A percentile compares a stretch with the other conserved stretches of the same genome.
Conservation (phyloP, 1,140 invertebrate species). For the Drosophila truncata region DNA sequence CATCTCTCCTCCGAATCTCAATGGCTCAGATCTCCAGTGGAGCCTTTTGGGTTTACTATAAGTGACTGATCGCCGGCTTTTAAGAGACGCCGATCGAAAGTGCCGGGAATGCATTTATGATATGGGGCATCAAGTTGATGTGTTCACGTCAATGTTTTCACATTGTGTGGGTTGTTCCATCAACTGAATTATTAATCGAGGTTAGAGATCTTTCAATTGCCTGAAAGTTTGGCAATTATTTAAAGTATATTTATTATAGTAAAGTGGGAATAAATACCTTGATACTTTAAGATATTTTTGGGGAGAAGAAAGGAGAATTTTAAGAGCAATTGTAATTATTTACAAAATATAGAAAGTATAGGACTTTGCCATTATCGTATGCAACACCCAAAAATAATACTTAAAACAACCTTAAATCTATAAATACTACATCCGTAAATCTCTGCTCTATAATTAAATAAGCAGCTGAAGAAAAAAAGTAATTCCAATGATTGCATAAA, state of each 20-base stretch:
- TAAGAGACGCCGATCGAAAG: slow-evolving; percentile 51
- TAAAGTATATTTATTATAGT: neutral
- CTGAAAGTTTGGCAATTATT: slow-evolving; percentile 19
- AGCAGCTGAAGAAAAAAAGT: neutral
- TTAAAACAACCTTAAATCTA: neutral
- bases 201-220: slow-evolving; percentile 11
- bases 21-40: slow-evolving; percentile 7
- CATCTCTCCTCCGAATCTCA: slow-evolving; percentile 16
- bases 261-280: neutral
- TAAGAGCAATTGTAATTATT: neutral
- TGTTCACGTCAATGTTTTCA: slow-evolving; percentile 32
- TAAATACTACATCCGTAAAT: neutral
- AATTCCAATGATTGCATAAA: slow-evolving; percentile 1
- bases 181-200: slow-evolving; percentile 2
- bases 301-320: neutral
- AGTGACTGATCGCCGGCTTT: slow-evolving; percentile 45
- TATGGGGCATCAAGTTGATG: slow-evolving; percentile 27
- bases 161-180: slow-evolving; percentile 27
- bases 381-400: no score
- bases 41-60: slow-evolving; percentile 49
- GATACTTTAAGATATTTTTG: no score
- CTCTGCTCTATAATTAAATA: neutral
- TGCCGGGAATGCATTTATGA: slow-evolving; percentile 58
- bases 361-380: no score
- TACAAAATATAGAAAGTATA: no score